phyloP scores from a whole-genome alignment of 2,113 vertebrate species.

The Prunella fulvescens region DNA sequence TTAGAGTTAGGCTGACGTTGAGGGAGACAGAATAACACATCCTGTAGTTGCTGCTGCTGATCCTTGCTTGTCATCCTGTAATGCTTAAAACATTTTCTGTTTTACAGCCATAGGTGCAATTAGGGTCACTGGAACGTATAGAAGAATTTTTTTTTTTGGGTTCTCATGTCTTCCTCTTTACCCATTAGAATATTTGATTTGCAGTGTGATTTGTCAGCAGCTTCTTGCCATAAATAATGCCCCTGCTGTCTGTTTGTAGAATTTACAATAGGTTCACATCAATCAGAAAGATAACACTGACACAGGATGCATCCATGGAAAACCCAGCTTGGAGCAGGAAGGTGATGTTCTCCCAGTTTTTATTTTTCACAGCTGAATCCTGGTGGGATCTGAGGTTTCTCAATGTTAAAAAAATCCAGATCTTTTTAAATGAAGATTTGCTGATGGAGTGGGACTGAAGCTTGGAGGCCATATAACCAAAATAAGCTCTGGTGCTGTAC shows the following conservation, averaged over 20 bases:
- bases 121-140: background rate
- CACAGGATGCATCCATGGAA: background rate
- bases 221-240: background rate
- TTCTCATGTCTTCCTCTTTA: background rate
- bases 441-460: background rate
- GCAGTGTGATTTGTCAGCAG: background rate
- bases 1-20: background rate
- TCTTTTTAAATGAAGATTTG: background rate
- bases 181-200: background rate
- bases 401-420: background rate
- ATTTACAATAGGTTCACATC: background rate
- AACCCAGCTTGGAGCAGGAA: background rate
- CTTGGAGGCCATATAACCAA: background rate
- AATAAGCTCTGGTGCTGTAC: background rate
- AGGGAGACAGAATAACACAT: background rate
- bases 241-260: background rate
- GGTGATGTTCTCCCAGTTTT: background rate
- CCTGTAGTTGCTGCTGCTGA: background rate
- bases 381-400: background rate
- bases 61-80: background rate
- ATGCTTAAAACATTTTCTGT: background rate
- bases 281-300: background rate
- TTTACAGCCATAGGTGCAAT: background rate
- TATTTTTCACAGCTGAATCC: background rate
- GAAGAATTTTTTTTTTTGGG: background rate